phyloP scores from a whole-genome alignment of 2,888 invertebrate genomes.

The Drosophila buzzatii region DNA sequence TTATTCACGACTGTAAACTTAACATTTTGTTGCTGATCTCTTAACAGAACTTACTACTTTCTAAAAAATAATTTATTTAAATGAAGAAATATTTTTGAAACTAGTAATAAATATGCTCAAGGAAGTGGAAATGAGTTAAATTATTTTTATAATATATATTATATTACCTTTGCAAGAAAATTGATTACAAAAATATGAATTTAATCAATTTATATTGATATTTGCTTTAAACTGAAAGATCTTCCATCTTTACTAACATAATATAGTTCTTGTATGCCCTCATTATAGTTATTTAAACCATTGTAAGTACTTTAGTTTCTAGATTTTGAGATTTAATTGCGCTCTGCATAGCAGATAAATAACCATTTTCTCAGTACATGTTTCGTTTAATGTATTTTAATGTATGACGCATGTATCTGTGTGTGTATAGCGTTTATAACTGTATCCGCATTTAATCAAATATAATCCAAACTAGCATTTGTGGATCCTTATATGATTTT shows the following conservation, averaged over 20 bases:
- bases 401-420: conserved; percentile 10
- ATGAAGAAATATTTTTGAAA: background rate
- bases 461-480: conserved; percentile 17
- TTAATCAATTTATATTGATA: background rate
- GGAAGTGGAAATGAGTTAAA: background rate
- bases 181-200: background rate
- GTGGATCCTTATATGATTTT: conserved; percentile 31
- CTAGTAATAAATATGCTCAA: background rate
- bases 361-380: conserved; percentile 21
- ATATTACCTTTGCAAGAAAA: background rate
- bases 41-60: background rate
- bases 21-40: conserved; percentile 17
- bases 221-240: background rate
- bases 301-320: background rate
- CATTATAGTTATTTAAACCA: background rate
- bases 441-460: conserved; percentile 16
- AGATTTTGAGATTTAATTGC: conserved; percentile 13
- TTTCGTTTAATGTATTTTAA: conserved; percentile 1
- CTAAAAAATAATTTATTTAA: background rate
- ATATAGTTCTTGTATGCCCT: too few species aligned
- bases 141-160: background rate
- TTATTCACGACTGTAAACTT: conserved; percentile 15
- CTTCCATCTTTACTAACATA: background rate
- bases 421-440: conserved; percentile 8
- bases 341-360: conserved; percentile 26